phyloP scores from a whole-genome alignment of 2,888 invertebrate species.

The Galeopsomyia nigrocyanea region DNA sequence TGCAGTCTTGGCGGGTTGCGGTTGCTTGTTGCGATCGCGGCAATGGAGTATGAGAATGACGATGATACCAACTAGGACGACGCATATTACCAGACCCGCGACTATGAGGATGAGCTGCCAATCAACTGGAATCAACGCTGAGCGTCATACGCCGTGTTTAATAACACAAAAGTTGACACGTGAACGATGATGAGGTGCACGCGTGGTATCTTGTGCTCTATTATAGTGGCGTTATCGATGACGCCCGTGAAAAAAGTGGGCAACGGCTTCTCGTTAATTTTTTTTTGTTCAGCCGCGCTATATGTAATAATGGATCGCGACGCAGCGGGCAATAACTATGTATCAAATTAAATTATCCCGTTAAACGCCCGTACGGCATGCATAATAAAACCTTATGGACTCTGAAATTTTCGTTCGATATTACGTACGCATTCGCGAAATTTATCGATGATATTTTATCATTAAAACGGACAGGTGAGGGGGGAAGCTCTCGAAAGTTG shows the following conservation, averaged over 20 bases:
- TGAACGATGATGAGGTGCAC: conserved; percentile 24
- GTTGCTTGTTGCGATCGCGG: conserved; percentile 70
- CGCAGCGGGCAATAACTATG: conserved; percentile 15
- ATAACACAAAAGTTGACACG: conserved; percentile 47
- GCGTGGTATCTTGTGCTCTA: too few species aligned
- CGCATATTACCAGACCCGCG: conserved; percentile 88
- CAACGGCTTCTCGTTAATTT: not conserved
- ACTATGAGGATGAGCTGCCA: conserved; percentile 76
- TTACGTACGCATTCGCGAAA: not conserved
- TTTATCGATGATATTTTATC: conserved; percentile 16
- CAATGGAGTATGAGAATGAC: conserved; percentile 89
- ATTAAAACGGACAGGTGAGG: too few species aligned
- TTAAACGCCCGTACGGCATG: not conserved
- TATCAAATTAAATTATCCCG: conserved; percentile 24
- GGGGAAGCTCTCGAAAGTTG: too few species aligned
- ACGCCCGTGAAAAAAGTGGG: not conserved
- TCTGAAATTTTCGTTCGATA: not conserved
- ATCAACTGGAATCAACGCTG: conserved; percentile 69
- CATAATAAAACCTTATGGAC: conserved; percentile 2
- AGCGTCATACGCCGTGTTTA: conserved; percentile 57
- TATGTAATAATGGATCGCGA: conserved; percentile 10
- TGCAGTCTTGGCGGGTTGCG: conserved; percentile 61
- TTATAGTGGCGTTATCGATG: not conserved
- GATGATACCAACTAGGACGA: conserved; percentile 86
- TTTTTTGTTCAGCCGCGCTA: not conserved